Conservation (phyloP, 2,113 vertebrate species). For the Fulica atra region DNA sequence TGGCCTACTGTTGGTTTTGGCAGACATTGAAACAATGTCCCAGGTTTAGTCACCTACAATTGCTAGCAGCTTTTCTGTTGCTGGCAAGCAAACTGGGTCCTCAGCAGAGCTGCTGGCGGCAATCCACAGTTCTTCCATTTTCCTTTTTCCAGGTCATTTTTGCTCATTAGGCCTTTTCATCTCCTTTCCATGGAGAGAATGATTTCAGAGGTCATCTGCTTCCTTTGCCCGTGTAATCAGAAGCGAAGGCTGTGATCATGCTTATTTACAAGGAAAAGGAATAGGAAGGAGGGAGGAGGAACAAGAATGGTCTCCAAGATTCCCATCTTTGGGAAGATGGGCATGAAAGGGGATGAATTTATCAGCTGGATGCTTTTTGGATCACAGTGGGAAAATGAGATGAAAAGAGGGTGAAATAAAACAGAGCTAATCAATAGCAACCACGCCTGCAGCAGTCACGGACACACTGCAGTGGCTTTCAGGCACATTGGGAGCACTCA, state of each 20-base stretch:
- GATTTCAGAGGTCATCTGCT: background rate
- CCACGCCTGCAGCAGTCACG: background rate
- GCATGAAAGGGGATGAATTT: background rate
- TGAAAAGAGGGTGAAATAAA: background rate
- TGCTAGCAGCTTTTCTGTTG: background rate
- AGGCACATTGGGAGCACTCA: background rate
- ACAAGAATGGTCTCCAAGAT: background rate
- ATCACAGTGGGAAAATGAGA: background rate
- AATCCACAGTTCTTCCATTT: background rate
- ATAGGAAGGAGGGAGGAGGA: background rate
- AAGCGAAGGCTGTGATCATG: background rate
- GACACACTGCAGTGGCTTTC: background rate
- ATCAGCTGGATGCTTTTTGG: background rate
- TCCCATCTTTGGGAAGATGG: background rate
- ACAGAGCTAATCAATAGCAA: background rate
- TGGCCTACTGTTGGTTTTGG: conserved; percentile 11
- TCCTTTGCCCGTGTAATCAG: background rate
- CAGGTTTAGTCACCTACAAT: conserved; percentile 2
- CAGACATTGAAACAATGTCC: background rate
- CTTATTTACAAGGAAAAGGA: background rate
- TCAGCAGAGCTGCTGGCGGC: background rate
- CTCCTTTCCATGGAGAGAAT: background rate
- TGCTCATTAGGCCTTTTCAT: background rate
- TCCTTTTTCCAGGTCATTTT: background rate
- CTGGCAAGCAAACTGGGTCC: background rate